phyloP scores from a whole-genome alignment of 2,113 vertebrate genomes.

The Todiramphus chloris region DNA sequence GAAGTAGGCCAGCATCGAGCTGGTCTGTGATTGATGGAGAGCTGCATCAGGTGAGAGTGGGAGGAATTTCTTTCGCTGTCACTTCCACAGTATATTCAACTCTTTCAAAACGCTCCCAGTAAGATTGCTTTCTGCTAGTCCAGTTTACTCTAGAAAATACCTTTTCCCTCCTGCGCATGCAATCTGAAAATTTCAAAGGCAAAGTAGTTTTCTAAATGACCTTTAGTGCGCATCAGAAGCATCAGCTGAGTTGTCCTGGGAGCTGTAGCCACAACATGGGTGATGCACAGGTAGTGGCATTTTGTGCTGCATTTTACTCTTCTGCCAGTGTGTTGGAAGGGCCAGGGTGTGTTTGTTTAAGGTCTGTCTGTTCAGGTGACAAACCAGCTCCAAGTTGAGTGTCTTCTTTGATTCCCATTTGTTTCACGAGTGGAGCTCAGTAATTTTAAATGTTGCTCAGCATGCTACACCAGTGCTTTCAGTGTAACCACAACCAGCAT shows the following conservation, averaged over 20 bases:
- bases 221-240: background rate
- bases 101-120: background rate
- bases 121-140: constrained; percentile 7
- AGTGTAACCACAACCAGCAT: too few species aligned
- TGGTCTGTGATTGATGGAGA: background rate
- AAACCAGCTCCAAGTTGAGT: background rate
- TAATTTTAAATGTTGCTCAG: background rate
- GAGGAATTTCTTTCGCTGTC: background rate
- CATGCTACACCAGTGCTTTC: background rate
- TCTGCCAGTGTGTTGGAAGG: background rate
- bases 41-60: background rate
- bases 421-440: background rate
- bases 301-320: background rate
- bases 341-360: background rate
- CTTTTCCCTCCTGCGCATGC: background rate
- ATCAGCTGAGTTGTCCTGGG: background rate
- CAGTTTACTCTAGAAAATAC: background rate
- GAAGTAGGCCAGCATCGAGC: constrained; percentile 8
- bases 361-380: background rate
- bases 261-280: background rate
- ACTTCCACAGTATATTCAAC: background rate
- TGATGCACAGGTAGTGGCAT: background rate
- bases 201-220: background rate
- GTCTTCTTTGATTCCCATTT: background rate
- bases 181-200: background rate